Base-by-base conservation (phyloP, 30 jellyfish, hydroid and myxozoan genomes). In the Hydra vulgaris region DNA sequence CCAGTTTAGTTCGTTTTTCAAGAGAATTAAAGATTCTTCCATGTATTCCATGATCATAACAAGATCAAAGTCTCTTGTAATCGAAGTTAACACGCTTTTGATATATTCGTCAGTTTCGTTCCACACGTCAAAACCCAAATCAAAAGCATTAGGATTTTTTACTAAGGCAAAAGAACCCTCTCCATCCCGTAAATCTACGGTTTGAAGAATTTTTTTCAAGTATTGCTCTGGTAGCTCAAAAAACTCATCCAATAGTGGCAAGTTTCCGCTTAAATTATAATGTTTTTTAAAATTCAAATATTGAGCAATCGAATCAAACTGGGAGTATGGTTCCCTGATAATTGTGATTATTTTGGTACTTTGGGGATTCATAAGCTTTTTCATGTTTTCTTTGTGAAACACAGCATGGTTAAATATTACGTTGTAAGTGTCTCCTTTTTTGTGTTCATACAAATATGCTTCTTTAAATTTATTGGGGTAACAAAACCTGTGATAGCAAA, bases 1-100 rank as follows among this genome's bases (percentile, higher is more conserved):
- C 87, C 87, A 80, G 23, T 82, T 61, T 71, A 80, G 72, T 23
- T 15, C 83, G 26, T 80, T 24, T 70, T 80, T 80, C 5, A 80
- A 74, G 23, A 80, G 26, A 18, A 80, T 71, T 56, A 80, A 71
- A 25, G 87, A 80, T 66, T 80, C 87, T 25, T 7, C 25, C 87
- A 80, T 80, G 83, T 80, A 80, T 21, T 80, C 87, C 0, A 82
- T 61, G 25, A 80, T 80, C 87, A 80, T 80, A 1, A 80, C 83
- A 19, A 80, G 23, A 70, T 80, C 21, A 70, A 66, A 80, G 72
- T 80, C 87, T 80, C 27, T 22, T 70, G 61, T 70, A 15, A 80
- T 82, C 0, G 55, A 21, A 61, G 61, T 16, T 5, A 80, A 23
- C 70, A 80, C 25, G 0, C 3, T n/a, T 18, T 80, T 22, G 23